These are phyloP conservation scores for Lysiphlebus fabarum DNA, from an alignment of 1,140 invertebrate genomes.

Conservation along the genomic window DNA sequence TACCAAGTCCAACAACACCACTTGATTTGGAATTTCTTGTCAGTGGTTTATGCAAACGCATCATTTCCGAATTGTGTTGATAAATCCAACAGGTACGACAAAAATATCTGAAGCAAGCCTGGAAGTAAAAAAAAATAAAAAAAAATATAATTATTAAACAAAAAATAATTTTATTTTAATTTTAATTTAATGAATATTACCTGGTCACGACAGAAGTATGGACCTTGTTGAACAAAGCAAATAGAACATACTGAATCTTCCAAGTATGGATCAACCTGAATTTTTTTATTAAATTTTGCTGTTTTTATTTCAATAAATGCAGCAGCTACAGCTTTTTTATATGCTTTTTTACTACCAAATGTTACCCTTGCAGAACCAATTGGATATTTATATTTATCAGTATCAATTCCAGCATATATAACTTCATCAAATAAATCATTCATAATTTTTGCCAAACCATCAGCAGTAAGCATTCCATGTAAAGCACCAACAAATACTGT, in stretches of 20 bases:
- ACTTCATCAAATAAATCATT: conserved; percentile 93
- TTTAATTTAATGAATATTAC: no score
- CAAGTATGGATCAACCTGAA: conserved; percentile 95
- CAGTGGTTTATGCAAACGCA: conserved; percentile 76
- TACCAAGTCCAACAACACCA: conserved; percentile 43
- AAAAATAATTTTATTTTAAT: no score
- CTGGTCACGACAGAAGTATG: conserved; percentile 91
- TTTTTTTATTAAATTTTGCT: conserved; percentile 89
- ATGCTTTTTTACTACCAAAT: conserved; percentile 86
- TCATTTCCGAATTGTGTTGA: conserved; percentile 69
- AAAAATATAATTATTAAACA: no score
- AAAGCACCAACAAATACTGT: conserved; percentile 97
- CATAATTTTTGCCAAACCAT: conserved; percentile 90
- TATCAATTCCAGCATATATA: conserved; percentile 94
- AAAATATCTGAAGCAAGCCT: conserved; percentile 85
- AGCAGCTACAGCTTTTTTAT: conserved; percentile 88
- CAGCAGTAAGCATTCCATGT: conserved; percentile 93
- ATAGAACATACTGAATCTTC: conserved; percentile 90
- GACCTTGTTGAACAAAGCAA: conserved; percentile 86
- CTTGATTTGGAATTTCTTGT: conserved; percentile 72
- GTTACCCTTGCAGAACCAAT: conserved; percentile 95
- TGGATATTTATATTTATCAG: conserved; percentile 97
- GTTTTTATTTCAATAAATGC: conserved; percentile 95
- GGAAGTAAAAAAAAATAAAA: conserved; percentile 29
- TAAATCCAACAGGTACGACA: conserved; percentile 89